These are phyloP conservation scores for Eurois occulta DNA, from an alignment of 2,888 invertebrate species.

Conservation along the genomic window DNA sequence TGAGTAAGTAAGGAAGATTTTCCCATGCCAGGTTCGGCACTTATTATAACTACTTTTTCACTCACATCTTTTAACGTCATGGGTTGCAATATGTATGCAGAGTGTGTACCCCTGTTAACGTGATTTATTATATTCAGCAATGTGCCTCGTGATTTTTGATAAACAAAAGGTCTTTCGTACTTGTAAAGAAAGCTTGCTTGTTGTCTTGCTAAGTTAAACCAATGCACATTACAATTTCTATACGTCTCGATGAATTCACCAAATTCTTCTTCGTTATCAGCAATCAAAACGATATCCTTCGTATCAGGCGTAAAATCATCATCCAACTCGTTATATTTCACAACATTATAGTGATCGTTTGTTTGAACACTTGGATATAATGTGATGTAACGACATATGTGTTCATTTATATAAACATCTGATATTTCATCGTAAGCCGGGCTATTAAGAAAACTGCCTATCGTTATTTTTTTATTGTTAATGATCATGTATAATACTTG, in stretches of 20 bases:
- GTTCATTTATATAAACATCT: conserved; percentile 41
- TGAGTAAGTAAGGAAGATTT: conserved; percentile 63
- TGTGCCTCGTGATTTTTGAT: conserved; percentile 43
- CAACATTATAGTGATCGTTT: background rate
- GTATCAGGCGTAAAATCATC: conserved; percentile 2
- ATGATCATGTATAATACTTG: conserved; percentile 44
- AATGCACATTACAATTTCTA: conserved; percentile 43
- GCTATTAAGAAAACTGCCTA: conserved; percentile 41
- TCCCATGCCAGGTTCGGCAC: conserved; percentile 62
- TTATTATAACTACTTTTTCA: conserved; percentile 58
- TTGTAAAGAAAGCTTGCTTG: too few relatives aligned
- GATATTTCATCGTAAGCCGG: conserved; percentile 27
- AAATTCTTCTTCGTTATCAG: conserved; percentile 42
- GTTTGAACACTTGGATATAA: conserved; percentile 13
- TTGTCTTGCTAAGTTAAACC: conserved; percentile 47
- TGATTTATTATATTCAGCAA: conserved; percentile 34
- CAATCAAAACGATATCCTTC: conserved; percentile 38
- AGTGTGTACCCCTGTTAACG: conserved; percentile 15
- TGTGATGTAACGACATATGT: conserved; percentile 43
- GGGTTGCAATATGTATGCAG: background rate
- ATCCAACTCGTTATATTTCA: conserved; percentile 23
- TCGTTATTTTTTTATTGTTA: conserved; percentile 24
- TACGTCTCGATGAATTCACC: conserved; percentile 1
- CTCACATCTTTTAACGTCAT: conserved; percentile 32
- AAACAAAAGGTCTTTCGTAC: conserved; percentile 14